Evolutionary conservation across 2,113 vertebrate genomes (phyloP), one percentile per base, ranked within the genome.

Genomic region (Xenopus laevis): DNA sequence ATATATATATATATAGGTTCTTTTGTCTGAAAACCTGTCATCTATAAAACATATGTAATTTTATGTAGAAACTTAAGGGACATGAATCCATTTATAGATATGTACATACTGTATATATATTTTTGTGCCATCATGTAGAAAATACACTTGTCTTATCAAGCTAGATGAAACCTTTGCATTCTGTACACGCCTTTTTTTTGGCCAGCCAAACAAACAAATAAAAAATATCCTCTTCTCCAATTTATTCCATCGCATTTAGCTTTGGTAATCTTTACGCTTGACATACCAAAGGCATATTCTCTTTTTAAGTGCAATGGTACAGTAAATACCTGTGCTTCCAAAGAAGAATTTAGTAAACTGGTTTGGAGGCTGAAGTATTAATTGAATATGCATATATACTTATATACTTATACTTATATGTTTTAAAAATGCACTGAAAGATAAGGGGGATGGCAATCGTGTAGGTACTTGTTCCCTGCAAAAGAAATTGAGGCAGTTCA

Each of bases 241-340:
- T 86, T 87, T 80, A 78, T 89, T 86, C 79, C 81, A 40, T 40
- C 1, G 83, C 86, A 84, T 86, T 88, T 87, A 85, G 83, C 86
- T 87, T 88, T 88, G 84, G 86, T 87, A 83, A 83, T 85, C 85
- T 87, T 85, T 84, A 87, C 85, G 90, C 89, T 47, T 85, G 86
- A 84, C 86, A 87, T 84, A 83, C 86, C 11, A 58, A 68, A 79
- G 78, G 80, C 83, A 86, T 81, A 79, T 79, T 53, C 78, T 71
- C 82, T 81, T 78, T 64, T 80, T 68, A 16, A 58, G 82, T 82
- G 80, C 78, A 10, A 82, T 71, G 78, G 82, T 79, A 82, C 85
- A 84, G 23, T 27, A 27, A 27, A 27, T 27, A n/a, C n/a, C n/a
- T n/a, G n/a, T n/a, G 23, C 23, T 27, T 27, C 1, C 23, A 70